A percentile compares a stretch with the other conserved stretches of the same genome.
Conservation (phyloP, 1,140 invertebrate genomes). For the Leptinotarsa texana region DNA sequence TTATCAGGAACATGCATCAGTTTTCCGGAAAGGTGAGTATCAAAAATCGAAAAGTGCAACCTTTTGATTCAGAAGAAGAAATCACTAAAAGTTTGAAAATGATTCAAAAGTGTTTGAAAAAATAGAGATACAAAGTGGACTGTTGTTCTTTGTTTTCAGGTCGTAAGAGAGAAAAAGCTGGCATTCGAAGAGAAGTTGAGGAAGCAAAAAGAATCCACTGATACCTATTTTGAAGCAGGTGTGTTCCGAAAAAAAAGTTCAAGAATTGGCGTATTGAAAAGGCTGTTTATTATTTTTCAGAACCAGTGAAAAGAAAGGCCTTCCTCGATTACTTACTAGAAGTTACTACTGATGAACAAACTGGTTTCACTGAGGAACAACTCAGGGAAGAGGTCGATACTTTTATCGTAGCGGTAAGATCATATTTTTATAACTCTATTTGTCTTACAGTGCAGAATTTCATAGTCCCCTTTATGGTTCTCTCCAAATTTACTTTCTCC, state of each 20-base stretch:
- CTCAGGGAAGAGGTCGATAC: conserved; percentile 44
- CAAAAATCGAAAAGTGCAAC: no score
- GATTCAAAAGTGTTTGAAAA: no score
- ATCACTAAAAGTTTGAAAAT: no score
- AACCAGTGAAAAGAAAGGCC: conserved; percentile 31
- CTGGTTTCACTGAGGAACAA: conserved; percentile 39
- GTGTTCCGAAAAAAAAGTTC: background rate
- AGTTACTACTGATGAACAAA: conserved; percentile 24
- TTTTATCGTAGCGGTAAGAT: conserved; percentile 43
- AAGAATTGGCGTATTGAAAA: background rate
- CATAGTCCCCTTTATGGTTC: no score
- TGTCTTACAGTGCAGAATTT: no score
- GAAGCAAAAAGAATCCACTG: background rate
- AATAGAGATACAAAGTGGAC: no score
- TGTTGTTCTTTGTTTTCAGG: background rate
- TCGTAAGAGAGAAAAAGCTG: conserved; percentile 10
- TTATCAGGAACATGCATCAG: conserved; percentile 17
- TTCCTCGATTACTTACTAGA: conserved; percentile 42
- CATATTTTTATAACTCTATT: background rate
- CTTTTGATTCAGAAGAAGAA: no score
- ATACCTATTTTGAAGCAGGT: conserved; percentile 19
- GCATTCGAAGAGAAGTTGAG: conserved; percentile 16
- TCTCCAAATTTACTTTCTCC: no score
- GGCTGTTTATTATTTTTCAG: background rate
- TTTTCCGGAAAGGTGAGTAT: conserved; percentile 31